Evolutionary conservation across 2,113 vertebrate species (phyloP).

Genomic region (Chaenogobius annularis): DNA sequence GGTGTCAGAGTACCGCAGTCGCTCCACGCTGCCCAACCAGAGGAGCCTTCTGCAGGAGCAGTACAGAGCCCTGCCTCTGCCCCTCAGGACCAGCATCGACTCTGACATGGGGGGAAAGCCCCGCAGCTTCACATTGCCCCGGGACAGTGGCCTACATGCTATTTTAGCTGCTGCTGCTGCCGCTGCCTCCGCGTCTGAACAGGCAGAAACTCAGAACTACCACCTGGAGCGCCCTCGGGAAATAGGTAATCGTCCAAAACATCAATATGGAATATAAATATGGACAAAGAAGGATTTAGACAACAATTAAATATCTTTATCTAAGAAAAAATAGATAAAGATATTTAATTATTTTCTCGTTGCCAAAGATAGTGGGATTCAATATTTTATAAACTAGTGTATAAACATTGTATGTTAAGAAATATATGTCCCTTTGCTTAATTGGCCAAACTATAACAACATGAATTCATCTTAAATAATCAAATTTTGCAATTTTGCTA

Average conservation of each 20-base stretch:
- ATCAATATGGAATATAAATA: background rate
- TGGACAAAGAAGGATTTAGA: background rate
- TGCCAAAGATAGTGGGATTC: no score
- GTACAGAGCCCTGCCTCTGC: slow-evolving; percentile 83
- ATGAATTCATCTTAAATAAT: background rate
- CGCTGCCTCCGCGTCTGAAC: slow-evolving; percentile 80
- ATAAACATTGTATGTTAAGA: background rate
- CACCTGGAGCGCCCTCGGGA: slow-evolving; percentile 77
- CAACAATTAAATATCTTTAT: background rate
- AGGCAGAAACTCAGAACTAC: slow-evolving; percentile 80
- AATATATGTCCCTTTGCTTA: no score
- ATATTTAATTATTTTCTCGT: no score
- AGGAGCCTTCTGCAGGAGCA: slow-evolving; percentile 91
- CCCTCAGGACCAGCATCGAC: slow-evolving; percentile 60
- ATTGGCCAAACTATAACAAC: no score
- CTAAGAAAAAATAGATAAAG: no score
- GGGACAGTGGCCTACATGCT: slow-evolving; percentile 93
- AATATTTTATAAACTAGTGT: background rate
- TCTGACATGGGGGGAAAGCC: slow-evolving; percentile 80
- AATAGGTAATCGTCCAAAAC: slow-evolving; percentile 59
- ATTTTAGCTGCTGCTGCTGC: slow-evolving; percentile 83
- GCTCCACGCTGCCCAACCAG: slow-evolving; percentile 92
- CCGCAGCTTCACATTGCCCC: slow-evolving; percentile 94
- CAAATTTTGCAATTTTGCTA: background rate
- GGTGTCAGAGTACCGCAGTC: slow-evolving; percentile 88